Percentiles rank a stretch among this genome's conserved stretches.
Evolutionary conservation across 2,888 invertebrate species (phyloP).

Genomic region (Scaptomyza polygonia): DNA sequence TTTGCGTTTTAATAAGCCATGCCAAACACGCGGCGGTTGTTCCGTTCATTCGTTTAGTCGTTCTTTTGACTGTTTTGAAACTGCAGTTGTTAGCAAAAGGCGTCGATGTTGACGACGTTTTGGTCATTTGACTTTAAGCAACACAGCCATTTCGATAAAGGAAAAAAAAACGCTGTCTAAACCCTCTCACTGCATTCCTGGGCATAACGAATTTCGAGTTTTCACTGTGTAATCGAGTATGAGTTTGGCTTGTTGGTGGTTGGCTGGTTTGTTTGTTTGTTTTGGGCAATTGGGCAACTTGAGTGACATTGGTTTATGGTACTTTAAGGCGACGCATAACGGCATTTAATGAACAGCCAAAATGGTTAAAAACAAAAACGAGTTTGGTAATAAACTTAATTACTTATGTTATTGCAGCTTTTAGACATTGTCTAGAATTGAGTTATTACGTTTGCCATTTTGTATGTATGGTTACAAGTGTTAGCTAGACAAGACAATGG

Average conservation of each 20-base stretch:
- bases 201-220: constrained; percentile 55
- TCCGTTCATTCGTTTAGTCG: constrained; percentile 47
- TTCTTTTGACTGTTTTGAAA: constrained; percentile 4
- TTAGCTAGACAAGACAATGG: too few species aligned
- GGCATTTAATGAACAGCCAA: constrained; percentile 26
- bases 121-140: constrained; percentile 41
- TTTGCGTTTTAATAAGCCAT: constrained; percentile 81
- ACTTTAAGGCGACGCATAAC: constrained; percentile 24
- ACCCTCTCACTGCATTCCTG: constrained; percentile 52
- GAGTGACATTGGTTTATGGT: constrained; percentile 59
- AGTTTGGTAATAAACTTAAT: constrained; percentile 22
- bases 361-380: constrained; percentile 8
- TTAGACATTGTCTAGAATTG: constrained; percentile 14
- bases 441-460: constrained; percentile 22
- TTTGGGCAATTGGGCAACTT: constrained; percentile 59
- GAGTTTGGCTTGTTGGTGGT: constrained; percentile 19
- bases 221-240: constrained; percentile 20
- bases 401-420: constrained; percentile 4
- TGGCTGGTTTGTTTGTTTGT: constrained; percentile 3
- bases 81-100: constrained; percentile 59
- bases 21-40: constrained; percentile 69
- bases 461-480: neutral
- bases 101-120: constrained; percentile 62
- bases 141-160: constrained; percentile 9
- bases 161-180: constrained; percentile 22